Percentiles rank a stretch among this genome's conserved stretches.
Conservation (phyloP, 2,888 invertebrate species). For the Aphodius granarius region DNA sequence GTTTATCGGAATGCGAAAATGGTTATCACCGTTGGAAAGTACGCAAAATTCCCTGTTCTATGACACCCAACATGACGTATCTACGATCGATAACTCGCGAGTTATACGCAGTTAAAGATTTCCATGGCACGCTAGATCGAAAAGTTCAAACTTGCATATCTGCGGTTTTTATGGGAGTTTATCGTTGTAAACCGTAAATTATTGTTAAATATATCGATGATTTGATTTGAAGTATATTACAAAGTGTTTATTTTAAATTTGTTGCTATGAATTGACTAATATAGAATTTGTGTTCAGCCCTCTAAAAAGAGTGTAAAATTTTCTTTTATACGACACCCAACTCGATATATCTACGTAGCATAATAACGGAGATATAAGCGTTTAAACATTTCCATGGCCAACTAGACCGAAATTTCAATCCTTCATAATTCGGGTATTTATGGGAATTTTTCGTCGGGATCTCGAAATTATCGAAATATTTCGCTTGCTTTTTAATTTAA, state of each 20-base stretch:
- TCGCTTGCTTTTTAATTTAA: not conserved
- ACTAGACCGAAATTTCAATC: not conserved
- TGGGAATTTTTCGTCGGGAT: not conserved
- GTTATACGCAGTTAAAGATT: not conserved
- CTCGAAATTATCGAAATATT: not conserved
- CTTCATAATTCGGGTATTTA: not conserved
- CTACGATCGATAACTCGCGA: not conserved
- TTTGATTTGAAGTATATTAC: not conserved
- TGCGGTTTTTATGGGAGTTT: not conserved
- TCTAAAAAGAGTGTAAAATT: not conserved
- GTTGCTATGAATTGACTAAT: not conserved
- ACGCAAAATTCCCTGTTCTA: not conserved
- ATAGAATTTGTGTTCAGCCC: not conserved
- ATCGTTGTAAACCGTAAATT: not conserved
- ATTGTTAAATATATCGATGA: not conserved
- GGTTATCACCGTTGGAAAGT: not conserved
- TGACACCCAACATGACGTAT: not conserved
- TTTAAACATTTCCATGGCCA: not conserved
- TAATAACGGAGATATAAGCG: not conserved
- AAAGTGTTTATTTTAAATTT: not conserved
- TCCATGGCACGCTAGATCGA: not conserved
- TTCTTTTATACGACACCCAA: not conserved
- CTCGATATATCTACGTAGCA: not conserved
- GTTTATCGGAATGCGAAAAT: not conserved
- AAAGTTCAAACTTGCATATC: not conserved